Evolutionary conservation across 1,140 invertebrate species (phyloP), one percentile per base, ranked within the genome.

Genomic region (Ceratina calcarata): DNA sequence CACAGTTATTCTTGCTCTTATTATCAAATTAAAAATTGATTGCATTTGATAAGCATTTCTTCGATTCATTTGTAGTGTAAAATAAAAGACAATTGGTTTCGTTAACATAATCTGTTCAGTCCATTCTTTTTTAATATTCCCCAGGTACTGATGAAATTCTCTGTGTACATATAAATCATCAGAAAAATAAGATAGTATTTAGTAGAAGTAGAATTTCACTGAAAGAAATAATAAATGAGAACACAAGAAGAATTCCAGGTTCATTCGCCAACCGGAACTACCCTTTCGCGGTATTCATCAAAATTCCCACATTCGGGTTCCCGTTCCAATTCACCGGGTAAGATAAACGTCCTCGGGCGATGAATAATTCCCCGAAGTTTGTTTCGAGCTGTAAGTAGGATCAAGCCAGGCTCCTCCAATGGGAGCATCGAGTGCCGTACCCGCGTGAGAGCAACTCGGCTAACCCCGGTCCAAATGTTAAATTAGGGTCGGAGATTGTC

Each of bases 401-500:
- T 64, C 71, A 22, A 55, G 10, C 22, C 20, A 6, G 10, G 37
- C 37, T 57, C 55, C 16, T 57, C n/a, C 55, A 57, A 57, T n/a
- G 55, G n/a, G 15, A 57, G 55, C 2, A 57, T 18, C 55, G n/a
- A 57, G n/a, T 57, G 55, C 37, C 37, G 55, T 57, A 24, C 22
- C 24, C 60, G 60, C 22, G 60, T 61, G 60, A 61, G 22, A 12
- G 3, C 8, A 32, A 16, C 15, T n/a, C 51, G 12, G 10, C 12
- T 3, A 15, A 15, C 3, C 16, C 24, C 1, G 49, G 62, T 18
- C 24, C 37, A n/a, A 71, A 71, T 27, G 76, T 78, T 78, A 72
- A 78, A 78, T 78, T 72, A 72, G 60, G 76, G 76, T 77, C 57
- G 16, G 67, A 20, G 76, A 24, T 78, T 24, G 58, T 62, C 22